Evolutionary conservation across 1,140 invertebrate genomes (phyloP).

Genomic region (Andrena cerasifolii): DNA sequence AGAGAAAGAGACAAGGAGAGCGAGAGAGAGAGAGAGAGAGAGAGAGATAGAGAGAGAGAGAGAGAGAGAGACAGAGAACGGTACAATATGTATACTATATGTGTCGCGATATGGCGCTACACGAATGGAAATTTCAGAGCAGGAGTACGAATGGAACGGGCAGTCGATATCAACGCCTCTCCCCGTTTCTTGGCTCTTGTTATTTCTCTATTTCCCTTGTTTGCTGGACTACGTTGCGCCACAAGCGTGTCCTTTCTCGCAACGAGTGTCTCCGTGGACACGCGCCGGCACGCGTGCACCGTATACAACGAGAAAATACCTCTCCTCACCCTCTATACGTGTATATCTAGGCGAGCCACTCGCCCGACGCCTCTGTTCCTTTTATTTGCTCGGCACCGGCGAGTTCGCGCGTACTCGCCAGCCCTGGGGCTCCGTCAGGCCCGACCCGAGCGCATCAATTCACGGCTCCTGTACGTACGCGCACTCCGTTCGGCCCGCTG

Average conservation of each 20-base stretch:
- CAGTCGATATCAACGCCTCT: conserved; percentile 42
- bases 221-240: not conserved
- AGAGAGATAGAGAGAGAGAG: conserved; percentile 1
- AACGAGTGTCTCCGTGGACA: not conserved
- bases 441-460: not conserved
- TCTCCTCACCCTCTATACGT: too few relatives aligned
- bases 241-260: conserved; percentile 3
- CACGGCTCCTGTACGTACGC: not conserved
- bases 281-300: conserved; percentile 13
- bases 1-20: conserved; percentile 28
- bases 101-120: conserved; percentile 46
- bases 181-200: conserved; percentile 20
- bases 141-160: conserved; percentile 46
- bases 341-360: not conserved
- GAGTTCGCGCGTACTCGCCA: not conserved
- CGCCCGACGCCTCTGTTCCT: conserved; percentile 3
- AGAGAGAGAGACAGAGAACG: conserved; percentile 10
- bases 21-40: not conserved
- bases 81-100: conserved; percentile 36
- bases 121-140: conserved; percentile 51
- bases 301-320: conserved; percentile 3
- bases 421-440: not conserved
- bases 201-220: not conserved
- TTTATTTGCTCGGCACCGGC: not conserved
- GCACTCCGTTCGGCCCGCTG: not conserved